Evolutionary conservation across 2,888 invertebrate genomes (phyloP), one percentile per base, ranked within the genome.

Genomic region (Pristionchus maxplancki): DNA sequence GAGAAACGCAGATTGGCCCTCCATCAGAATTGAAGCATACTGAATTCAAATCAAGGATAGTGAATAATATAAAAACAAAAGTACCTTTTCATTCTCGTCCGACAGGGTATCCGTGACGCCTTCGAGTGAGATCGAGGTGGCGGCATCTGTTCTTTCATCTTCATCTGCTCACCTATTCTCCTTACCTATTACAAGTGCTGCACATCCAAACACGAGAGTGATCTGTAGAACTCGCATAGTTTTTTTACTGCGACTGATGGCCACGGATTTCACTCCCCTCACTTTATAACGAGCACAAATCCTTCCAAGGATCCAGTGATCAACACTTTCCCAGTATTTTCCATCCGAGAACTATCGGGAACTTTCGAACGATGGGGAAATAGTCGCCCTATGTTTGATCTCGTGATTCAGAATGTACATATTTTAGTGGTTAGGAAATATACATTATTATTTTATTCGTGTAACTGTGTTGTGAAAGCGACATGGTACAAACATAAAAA

Each of bases 1-100:
- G 28, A n/a, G 44, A 17, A 28, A 78, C 0, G 48, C 78, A 0
- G n/a, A 40, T 48, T 78, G 44, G 13, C n/a, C 78, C 15, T 17
- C 28, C n/a, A 78, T 31, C 0, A 78, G 48, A 11, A 28, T 48
- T 15, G 24, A 17, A n/a, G 78, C n/a, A 20, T 78, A 78, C 78
- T 78, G 48, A 67, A 67, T 20, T 17, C 2, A 67, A 34, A 24
- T 9, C 15, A 50, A 50, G 17, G 17, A 5, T 15, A 15, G 15
- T 11, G 34, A 15, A 15, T 34, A 34, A 34, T 34, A 28, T 31
- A 28, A 58, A 58, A 24, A 4, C 20, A 58, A 58, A 58, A 1
- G 8, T 44, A 78, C 78, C 78, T 78, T 44, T 44, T 78, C 78
- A 78, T 78, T 78, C n/a, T 78, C 78, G 8, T 24, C 28, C 44